Base-by-base conservation (phyloP, 2,113 vertebrate genomes). In the Dicentrarchus labrax region DNA sequence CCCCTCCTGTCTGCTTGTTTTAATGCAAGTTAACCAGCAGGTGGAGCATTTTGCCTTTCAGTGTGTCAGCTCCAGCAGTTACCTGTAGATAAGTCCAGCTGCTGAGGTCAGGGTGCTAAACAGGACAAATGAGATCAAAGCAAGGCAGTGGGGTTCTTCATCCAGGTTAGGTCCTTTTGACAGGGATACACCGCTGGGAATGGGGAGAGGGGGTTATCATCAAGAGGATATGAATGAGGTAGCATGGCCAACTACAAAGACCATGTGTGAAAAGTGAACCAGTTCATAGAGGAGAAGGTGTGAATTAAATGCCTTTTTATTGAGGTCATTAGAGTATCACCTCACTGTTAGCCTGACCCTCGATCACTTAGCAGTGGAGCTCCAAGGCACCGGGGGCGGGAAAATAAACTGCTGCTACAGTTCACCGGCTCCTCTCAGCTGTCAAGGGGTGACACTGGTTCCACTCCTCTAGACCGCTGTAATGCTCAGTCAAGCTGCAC, bases 321-420 rank as follows among this genome's bases (percentile, higher is more conserved):
- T 90, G 90, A 91, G 85, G 91, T 92, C 90, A 93, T 95, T 94
- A 91, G 88, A 84, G 86, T 91, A 61, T 89, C 94, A 92, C 88
- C 86, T 93, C 81, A 51, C 86, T 91, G 94, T 90, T 71, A 91
- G 88, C 62, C 75, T 85, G 82, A 84, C 80, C 68, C 48, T 76
- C 43, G 81, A 67, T 89, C n/a, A 91, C 92, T 94, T 94, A 72
- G 78, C 91, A 89, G 86, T 67, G 54, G 76, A 82, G 15, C 88
- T 93, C 83, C 78, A 92, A 93, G 80, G 74, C 82, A 60, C 65
- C 15, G 17, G 76, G 73, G 85, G 80, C 6, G 43, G 59, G 90
- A 88, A 82, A 60, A 48, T 38, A 2, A 21, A 56, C 57, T n/a
- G 56, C 53, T 22, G 39, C 78, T 65, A 39, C 60, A 71, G 21